Conservation (phyloP, 2,113 vertebrate genomes). For the Phrynosoma blainvillii region DNA sequence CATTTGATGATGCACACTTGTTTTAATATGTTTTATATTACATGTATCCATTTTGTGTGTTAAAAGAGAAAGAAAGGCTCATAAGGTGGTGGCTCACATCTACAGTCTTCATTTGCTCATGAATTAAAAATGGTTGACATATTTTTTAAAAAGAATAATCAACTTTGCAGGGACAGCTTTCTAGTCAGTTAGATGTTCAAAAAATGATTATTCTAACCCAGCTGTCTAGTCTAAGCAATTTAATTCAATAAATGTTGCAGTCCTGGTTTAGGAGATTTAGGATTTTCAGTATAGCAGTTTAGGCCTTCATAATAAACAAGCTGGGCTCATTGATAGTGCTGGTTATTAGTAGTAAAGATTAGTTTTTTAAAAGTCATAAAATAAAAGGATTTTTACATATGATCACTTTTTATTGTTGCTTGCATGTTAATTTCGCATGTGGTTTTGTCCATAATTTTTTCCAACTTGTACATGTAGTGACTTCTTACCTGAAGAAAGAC, state of each 20-base stretch:
- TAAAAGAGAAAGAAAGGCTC: background rate
- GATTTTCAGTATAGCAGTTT: background rate
- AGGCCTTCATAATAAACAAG: background rate
- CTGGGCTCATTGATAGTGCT: background rate
- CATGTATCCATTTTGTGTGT: background rate
- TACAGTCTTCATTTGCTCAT: background rate
- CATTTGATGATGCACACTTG: no score
- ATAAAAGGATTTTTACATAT: background rate
- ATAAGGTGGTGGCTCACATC: background rate
- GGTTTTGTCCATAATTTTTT: background rate
- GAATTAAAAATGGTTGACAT: background rate
- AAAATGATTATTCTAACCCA: background rate
- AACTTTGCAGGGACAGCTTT: background rate
- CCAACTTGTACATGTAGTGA: background rate
- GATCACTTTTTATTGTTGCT: background rate
- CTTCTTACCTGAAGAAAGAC: background rate
- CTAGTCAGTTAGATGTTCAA: background rate
- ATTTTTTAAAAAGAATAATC: no score
- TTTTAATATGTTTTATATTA: background rate
- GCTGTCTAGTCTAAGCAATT: background rate
- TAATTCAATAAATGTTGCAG: background rate
- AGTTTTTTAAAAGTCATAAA: background rate
- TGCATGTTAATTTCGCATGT: background rate
- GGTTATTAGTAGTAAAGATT: background rate
- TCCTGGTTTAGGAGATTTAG: background rate